Evolutionary conservation across 1,140 invertebrate species (phyloP).

Genomic region (Drosophila bocqueti): DNA sequence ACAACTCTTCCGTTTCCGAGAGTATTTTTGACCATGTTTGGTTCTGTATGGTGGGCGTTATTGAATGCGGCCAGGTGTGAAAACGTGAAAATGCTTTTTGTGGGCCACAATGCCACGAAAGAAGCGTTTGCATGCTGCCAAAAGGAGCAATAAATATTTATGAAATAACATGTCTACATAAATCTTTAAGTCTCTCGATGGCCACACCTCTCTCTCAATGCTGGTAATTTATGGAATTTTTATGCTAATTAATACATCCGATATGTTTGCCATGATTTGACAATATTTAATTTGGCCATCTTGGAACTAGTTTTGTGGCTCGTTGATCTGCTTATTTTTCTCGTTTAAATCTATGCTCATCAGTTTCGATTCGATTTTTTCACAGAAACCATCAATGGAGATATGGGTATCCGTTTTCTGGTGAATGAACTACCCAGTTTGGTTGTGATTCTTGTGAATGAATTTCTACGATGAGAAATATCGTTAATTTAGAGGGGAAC

Average conservation of each 20-base stretch:
- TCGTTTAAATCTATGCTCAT: constrained; percentile 24
- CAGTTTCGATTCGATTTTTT: constrained; percentile 17
- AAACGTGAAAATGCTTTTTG: constrained; percentile 44
- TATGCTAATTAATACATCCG: constrained; percentile 61
- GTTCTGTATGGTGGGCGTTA: constrained; percentile 20
- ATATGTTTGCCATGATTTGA: constrained; percentile 46
- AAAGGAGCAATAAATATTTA: constrained; percentile 42
- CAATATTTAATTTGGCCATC: constrained; percentile 47
- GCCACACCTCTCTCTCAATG: constrained; percentile 24
- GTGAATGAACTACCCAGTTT: constrained; percentile 10
- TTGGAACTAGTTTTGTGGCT: constrained; percentile 50
- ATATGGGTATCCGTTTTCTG: constrained; percentile 16
- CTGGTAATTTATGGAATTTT: constrained; percentile 34
- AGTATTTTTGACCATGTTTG: constrained; percentile 14
- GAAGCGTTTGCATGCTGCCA: constrained; percentile 1
- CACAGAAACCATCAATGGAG: constrained; percentile 43
- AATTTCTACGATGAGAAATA: constrained; percentile 25
- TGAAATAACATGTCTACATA: constrained; percentile 18
- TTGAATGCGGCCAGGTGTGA: constrained; percentile 69
- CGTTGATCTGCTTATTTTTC: constrained; percentile 28
- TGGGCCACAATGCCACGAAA: constrained; percentile 29
- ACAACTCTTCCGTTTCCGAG: constrained; percentile 19
- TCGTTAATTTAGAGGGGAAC: constrained; percentile 19
- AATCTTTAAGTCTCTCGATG: neutral
- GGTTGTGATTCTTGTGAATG: constrained; percentile 20